Base-by-base conservation (phyloP, 2,888 invertebrate genomes). In the Euclidia mi region DNA sequence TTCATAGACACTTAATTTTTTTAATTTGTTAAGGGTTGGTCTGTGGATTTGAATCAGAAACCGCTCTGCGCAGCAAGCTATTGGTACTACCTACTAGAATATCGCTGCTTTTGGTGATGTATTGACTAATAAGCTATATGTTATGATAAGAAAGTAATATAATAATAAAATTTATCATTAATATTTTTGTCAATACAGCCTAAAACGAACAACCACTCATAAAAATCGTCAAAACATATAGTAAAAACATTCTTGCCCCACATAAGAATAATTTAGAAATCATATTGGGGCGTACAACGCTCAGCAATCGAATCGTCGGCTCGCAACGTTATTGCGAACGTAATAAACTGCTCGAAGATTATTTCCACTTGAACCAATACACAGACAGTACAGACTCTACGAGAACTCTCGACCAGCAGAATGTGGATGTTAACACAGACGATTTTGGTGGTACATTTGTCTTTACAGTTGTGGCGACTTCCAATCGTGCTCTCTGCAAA, bases 311-410 rank as follows among this genome's bases (percentile, higher is more conserved):
- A 76, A 74, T 73, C 65, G 71, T 68, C 65, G 67, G 71, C 69
- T 58, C 69, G 56, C 71, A 70, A 71, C 81, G 79, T 84, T 91
- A 90, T 88, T 90, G 88, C 83, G 78, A 87, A 85, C 84, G 83
- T 87, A 89, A 89, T 89, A 89, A 89, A 87, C 86, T 79, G 79
- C 78, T 82, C 66, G 70, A 76, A 76, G 82, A 85, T 87, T 85
- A 87, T 83, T 88, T 88, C 81, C 87, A 85, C 84, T 87, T 75
- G 76, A 82, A 74, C 79, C 85, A 79, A 82, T 84, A 86, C 79
- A n/a, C n/a, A n/a, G n/a, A n/a, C n/a, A n/a, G 74, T 71, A 71
- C 56, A 63, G 53, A 63, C 66, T 71, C 63, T 65, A 50, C 57
- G 56, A 56, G 63, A 55, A 61, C 71, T 68, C 56, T 56, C 61